Percentiles rank a stretch among this genome's conserved stretches.
These are phyloP conservation scores for Solea solea DNA, from an alignment of 2,113 vertebrate species.

Conservation along the genomic window DNA sequence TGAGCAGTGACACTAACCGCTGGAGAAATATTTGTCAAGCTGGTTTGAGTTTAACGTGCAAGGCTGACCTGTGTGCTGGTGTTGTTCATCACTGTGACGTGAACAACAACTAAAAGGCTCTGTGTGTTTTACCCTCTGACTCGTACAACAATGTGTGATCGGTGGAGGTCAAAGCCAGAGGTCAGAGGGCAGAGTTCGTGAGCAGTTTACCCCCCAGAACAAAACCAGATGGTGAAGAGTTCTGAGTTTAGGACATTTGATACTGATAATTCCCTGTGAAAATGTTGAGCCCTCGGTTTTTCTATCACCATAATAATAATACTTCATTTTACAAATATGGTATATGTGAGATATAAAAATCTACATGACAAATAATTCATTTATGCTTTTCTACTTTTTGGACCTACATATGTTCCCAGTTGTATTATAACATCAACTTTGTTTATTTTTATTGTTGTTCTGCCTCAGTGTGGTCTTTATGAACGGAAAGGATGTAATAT, in stretches of 20 bases:
- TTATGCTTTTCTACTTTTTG: not conserved
- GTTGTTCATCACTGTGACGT: slow-evolving; percentile 42
- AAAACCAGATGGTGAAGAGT: slow-evolving; percentile 67
- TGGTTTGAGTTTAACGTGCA: slow-evolving; percentile 59
- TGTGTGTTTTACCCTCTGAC: slow-evolving; percentile 63
- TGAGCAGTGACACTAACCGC: slow-evolving; percentile 50
- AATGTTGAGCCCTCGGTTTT: not conserved
- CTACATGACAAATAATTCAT: not conserved
- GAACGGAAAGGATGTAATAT: no score
- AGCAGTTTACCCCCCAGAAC: slow-evolving; percentile 55
- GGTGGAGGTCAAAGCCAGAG: slow-evolving; percentile 42
- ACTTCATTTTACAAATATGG: not conserved
- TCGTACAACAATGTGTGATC: slow-evolving; percentile 53
- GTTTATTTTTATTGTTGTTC: no score
- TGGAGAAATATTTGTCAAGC: slow-evolving; percentile 61
- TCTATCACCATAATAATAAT: not conserved
- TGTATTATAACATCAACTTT: not conserved
- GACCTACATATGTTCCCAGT: not conserved
- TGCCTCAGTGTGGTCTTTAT: no score
- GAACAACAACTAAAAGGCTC: slow-evolving; percentile 41
- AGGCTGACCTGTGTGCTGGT: not conserved
- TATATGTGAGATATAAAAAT: not conserved
- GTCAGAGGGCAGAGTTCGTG: slow-evolving; percentile 62
- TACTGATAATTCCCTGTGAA: not conserved
- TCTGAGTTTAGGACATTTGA: not conserved